These are phyloP conservation scores for Nibea coibor DNA, from an alignment of 2,113 vertebrate genomes.

Conservation along the genomic window DNA sequence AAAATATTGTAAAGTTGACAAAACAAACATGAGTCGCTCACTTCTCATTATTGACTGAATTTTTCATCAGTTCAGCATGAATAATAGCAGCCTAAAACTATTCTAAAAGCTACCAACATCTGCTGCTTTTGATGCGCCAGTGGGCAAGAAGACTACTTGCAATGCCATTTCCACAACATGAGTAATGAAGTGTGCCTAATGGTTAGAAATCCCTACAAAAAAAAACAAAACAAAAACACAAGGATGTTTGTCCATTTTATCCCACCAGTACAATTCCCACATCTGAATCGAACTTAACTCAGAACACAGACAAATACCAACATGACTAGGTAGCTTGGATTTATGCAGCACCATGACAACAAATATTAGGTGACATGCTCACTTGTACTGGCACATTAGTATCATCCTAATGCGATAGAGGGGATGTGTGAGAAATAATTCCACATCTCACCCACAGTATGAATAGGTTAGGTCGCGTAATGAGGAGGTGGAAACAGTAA, in stretches of 20 bases:
- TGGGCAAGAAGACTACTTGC: slow-evolving; percentile 19
- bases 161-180: slow-evolving; percentile 36
- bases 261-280: neutral
- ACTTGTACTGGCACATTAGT: slow-evolving; percentile 62
- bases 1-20: slow-evolving; percentile 9
- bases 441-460: slow-evolving; percentile 61
- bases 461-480: slow-evolving; percentile 77
- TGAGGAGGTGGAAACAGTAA: slow-evolving; percentile 80
- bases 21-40: slow-evolving; percentile 23
- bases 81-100: slow-evolving; percentile 6
- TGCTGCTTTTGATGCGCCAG: slow-evolving; percentile 36
- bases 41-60: slow-evolving; percentile 25
- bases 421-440: slow-evolving; percentile 66
- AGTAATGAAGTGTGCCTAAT: slow-evolving; percentile 60
- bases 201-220: slow-evolving; percentile 13
- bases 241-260: slow-evolving; percentile 15
- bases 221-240: neutral
- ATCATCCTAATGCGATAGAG: slow-evolving; percentile 57
- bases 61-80: slow-evolving; percentile 45
- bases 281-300: slow-evolving; percentile 3
- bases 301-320: neutral
- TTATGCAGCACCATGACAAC: slow-evolving; percentile 32
- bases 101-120: slow-evolving; percentile 42
- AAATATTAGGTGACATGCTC: slow-evolving; percentile 50
- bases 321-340: neutral